Evolutionary conservation across 2,797 vertebrate species (phyloP).

Genomic region (Calcarius lapponicus): DNA sequence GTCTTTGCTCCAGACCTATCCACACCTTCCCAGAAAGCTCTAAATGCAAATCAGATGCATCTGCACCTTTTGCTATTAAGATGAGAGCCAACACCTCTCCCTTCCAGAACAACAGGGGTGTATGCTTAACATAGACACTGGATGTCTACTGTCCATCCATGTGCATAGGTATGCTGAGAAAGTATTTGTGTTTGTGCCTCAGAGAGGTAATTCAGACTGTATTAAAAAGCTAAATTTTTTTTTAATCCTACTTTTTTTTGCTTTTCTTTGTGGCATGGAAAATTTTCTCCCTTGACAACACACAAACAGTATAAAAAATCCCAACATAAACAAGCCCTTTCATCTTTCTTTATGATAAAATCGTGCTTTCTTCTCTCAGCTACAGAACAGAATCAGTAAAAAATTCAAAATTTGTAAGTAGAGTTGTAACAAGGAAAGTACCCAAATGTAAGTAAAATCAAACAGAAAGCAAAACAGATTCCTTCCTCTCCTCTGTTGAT

Average conservation of each 20-base stretch:
- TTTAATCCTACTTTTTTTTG: not conserved
- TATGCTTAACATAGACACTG: rapidly evolving
- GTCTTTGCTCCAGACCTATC: not conserved
- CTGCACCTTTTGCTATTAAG: not conserved
- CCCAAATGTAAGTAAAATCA: not conserved
- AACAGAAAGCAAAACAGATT: not conserved
- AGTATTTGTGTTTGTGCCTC: not conserved
- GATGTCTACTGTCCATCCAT: not conserved
- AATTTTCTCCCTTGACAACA: not conserved
- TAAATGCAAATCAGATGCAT: not conserved
- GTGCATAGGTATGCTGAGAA: not conserved
- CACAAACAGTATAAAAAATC: not conserved
- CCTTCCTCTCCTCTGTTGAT: not conserved
- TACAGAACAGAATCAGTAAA: not conserved
- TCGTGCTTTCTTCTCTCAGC: not conserved
- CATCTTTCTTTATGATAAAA: not conserved
- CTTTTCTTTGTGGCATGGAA: not conserved
- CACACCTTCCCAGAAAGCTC: not conserved
- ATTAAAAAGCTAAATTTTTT: not conserved
- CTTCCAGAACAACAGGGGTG: not conserved
- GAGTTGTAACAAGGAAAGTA: not conserved
- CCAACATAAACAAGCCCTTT: rapidly evolving
- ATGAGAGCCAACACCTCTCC: not conserved
- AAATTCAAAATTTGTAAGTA: not conserved
- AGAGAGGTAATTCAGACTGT: not conserved